Percentiles rank a stretch among this genome's conserved stretches.
phyloP scores from a whole-genome alignment of 2,797 vertebrate species.

The Rhabdomys pumilio region DNA sequence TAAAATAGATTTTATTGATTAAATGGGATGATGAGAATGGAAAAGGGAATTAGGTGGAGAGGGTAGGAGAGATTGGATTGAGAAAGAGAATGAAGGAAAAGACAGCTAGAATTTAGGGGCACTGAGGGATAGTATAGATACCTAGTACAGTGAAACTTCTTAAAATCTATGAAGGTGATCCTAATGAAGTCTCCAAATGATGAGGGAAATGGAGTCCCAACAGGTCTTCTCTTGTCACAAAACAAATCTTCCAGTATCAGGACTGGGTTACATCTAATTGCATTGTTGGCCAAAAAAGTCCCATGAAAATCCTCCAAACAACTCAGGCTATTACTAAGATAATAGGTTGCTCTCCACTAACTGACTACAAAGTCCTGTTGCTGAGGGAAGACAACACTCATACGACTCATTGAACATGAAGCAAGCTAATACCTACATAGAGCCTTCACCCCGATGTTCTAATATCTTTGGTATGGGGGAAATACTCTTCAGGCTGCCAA shows the following conservation, averaged over 20 bases:
- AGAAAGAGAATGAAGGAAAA: not conserved
- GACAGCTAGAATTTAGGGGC: not conserved
- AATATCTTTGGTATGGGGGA: not conserved
- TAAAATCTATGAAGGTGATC: not conserved
- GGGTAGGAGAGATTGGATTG: not conserved
- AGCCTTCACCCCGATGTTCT: not conserved
- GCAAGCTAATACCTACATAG: not conserved
- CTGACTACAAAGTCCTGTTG: not conserved
- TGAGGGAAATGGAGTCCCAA: not conserved
- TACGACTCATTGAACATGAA: not conserved
- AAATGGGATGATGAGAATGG: not conserved
- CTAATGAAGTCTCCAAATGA: not conserved
- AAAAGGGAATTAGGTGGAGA: not conserved
- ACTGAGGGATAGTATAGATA: not conserved
- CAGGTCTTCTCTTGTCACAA: not conserved
- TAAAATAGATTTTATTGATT: not conserved
- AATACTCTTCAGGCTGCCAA: not conserved
- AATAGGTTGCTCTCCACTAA: not conserved
- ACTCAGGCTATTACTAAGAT: not conserved
- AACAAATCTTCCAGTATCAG: not conserved
- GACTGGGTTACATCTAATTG: not conserved
- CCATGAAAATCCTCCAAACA: not conserved
- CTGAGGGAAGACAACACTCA: not conserved
- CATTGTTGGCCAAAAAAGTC: not conserved
- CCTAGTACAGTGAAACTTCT: not conserved